Evolutionary conservation across 1,140 invertebrate genomes (phyloP).

Genomic region (Nasonia longicornis): DNA sequence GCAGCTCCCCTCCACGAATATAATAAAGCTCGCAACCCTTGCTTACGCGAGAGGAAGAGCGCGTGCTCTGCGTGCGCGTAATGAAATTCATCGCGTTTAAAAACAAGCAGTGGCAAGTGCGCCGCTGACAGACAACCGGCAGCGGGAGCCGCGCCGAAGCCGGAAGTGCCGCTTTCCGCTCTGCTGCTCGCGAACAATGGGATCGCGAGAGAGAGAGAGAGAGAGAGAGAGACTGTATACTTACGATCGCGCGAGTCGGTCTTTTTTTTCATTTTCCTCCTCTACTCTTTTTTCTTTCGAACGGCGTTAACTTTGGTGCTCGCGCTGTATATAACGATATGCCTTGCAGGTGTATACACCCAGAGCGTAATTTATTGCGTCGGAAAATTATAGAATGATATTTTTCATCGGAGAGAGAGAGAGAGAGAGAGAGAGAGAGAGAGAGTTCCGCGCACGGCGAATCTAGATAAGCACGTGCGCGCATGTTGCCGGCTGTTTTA

Average conservation of each 20-base stretch:
- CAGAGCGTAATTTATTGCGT: constrained; percentile 36
- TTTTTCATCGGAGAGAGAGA: constrained; percentile 19
- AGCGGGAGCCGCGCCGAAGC: constrained; percentile 47
- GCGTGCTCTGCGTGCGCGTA: neutral
- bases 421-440: no score
- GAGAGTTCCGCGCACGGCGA: neutral
- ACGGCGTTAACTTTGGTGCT: constrained; percentile 39
- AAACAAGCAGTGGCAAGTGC: constrained; percentile 15
- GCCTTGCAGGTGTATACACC: constrained; percentile 38
- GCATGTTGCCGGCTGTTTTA: constrained; percentile 30
- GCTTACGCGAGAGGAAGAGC: no score
- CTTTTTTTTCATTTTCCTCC: constrained; percentile 18
- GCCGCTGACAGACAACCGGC: constrained; percentile 9
- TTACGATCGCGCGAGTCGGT: constrained; percentile 3
- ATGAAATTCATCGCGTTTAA: constrained; percentile 33
- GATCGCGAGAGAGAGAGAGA: constrained; percentile 13
- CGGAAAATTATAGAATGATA: constrained; percentile 45
- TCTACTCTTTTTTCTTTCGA: constrained; percentile 7
- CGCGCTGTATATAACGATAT: neutral
- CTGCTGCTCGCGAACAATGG: constrained; percentile 63
- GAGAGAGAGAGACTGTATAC: neutral
- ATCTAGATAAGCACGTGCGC: constrained; percentile 39
- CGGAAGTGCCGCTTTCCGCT: constrained; percentile 64
- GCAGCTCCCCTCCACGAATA: no score
- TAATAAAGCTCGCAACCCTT: no score